Percentiles rank a stretch among this genome's conserved stretches.
phyloP scores from a whole-genome alignment of 2,113 vertebrate genomes.

The Coptodon bakossiorum region DNA sequence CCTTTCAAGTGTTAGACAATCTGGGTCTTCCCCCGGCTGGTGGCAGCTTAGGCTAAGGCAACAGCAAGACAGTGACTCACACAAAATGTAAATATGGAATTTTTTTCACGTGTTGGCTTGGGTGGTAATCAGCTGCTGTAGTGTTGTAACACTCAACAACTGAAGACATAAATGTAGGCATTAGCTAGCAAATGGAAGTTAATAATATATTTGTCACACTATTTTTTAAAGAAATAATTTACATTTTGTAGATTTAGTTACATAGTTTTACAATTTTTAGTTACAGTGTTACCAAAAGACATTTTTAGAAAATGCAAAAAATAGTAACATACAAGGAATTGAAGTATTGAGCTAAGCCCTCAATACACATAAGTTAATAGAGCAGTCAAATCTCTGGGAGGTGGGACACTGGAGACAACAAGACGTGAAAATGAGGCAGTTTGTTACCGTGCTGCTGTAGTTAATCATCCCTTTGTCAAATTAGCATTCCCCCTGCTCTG shows the following conservation, averaged over 20 bases:
- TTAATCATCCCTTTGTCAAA: conserved; percentile 69
- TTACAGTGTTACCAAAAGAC: neutral
- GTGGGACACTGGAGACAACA: conserved; percentile 45
- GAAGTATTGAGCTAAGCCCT: neutral
- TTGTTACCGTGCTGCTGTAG: conserved; percentile 44
- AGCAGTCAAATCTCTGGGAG: conserved; percentile 45
- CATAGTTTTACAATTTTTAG: neutral
- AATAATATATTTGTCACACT: accelerated
- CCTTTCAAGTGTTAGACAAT: neutral
- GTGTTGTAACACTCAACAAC: neutral
- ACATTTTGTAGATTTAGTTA: neutral
- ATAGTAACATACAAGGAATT: neutral
- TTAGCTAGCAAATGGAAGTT: neutral
- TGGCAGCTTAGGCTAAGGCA: neutral
- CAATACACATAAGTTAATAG: conserved; percentile 24
- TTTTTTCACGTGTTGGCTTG: neutral
- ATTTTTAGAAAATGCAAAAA: neutral
- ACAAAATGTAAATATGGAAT: neutral
- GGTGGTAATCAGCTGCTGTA: neutral
- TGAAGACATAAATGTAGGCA: neutral
- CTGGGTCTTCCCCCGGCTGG: neutral
- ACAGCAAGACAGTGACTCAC: neutral
- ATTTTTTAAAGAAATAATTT: neutral
- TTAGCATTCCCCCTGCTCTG: conserved; percentile 37
- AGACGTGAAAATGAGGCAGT: conserved; percentile 38